phyloP scores from a whole-genome alignment of 2,797 vertebrate genomes.

The Glossophaga mutica region DNA sequence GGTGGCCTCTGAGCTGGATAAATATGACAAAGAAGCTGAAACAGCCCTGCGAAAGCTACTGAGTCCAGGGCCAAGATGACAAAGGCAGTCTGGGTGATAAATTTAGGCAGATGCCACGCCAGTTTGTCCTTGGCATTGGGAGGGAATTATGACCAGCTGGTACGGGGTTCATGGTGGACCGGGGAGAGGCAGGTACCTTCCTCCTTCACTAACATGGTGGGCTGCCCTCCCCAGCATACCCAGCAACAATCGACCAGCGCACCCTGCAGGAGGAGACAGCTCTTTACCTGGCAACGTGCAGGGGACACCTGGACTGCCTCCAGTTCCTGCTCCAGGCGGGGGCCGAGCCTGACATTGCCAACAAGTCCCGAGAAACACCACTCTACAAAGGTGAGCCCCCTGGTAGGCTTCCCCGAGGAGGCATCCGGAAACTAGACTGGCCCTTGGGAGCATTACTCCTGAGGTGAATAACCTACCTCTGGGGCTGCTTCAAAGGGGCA shows the following conservation, averaged over 20 bases:
- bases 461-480: neutral
- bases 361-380: slow-evolving; percentile 93
- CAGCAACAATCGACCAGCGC: slow-evolving; percentile 91
- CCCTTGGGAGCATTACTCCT: accelerated
- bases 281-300: slow-evolving; percentile 89
- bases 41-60: neutral
- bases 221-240: slow-evolving; percentile 83
- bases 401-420: neutral
- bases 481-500: neutral
- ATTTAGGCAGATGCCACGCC: neutral
- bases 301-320: slow-evolving; percentile 89
- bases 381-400: slow-evolving; percentile 92
- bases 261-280: slow-evolving; percentile 95
- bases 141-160: accelerated
- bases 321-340: slow-evolving; percentile 89
- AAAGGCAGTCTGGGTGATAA: neutral
- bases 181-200: neutral
- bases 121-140: neutral
- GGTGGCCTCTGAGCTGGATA: neutral
- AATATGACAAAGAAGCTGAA: neutral
- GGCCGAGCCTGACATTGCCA: slow-evolving; percentile 94
- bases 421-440: neutral
- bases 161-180: accelerated
- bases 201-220: neutral
- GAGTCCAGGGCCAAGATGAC: neutral